Conservation (phyloP, 2,797 vertebrate species). For the Artibeus lituratus region DNA sequence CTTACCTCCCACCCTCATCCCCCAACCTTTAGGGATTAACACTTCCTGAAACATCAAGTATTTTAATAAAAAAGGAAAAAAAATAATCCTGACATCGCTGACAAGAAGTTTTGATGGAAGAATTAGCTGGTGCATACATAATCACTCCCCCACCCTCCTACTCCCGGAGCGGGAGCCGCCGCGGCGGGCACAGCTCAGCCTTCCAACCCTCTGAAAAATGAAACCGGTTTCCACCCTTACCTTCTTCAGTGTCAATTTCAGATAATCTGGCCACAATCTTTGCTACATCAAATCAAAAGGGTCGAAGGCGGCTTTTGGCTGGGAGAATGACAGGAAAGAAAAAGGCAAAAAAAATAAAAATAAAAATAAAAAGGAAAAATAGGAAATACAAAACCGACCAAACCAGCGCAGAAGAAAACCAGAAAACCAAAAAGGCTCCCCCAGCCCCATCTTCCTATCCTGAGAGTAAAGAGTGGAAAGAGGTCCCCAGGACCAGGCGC, state of each 20-base stretch:
- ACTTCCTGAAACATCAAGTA: conserved; percentile 76
- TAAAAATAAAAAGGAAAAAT: conserved; percentile 51
- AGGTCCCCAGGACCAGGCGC: conserved; percentile 86
- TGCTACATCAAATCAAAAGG: conserved; percentile 79
- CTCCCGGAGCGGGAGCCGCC: conserved; percentile 74
- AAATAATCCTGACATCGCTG: conserved; percentile 78
- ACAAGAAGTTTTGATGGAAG: conserved; percentile 77
- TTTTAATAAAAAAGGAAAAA: conserved; percentile 76
- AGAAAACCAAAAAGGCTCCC: conserved; percentile 67
- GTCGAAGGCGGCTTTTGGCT: conserved; percentile 79
- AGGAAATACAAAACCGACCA: conserved; percentile 63
- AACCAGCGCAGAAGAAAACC: conserved; percentile 68
- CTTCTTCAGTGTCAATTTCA: conserved; percentile 82
- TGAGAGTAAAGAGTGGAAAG: conserved; percentile 80
- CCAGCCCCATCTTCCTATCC: conserved; percentile 81
- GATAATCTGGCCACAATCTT: conserved; percentile 82
- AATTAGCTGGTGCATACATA: conserved; percentile 74
- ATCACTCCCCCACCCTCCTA: conserved; percentile 75
- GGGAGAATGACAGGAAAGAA: conserved; percentile 79
- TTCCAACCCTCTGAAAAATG: conserved; percentile 81
- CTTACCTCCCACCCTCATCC: conserved; percentile 34
- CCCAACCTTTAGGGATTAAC: conserved; percentile 71
- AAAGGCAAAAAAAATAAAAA: conserved; percentile 35
- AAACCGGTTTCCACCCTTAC: conserved; percentile 86
- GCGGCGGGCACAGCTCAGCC: conserved; percentile 73